Evolutionary conservation across 2,888 invertebrate species (phyloP), one percentile per base, ranked within the genome.

Genomic region (Neoaliturus tenellus): DNA sequence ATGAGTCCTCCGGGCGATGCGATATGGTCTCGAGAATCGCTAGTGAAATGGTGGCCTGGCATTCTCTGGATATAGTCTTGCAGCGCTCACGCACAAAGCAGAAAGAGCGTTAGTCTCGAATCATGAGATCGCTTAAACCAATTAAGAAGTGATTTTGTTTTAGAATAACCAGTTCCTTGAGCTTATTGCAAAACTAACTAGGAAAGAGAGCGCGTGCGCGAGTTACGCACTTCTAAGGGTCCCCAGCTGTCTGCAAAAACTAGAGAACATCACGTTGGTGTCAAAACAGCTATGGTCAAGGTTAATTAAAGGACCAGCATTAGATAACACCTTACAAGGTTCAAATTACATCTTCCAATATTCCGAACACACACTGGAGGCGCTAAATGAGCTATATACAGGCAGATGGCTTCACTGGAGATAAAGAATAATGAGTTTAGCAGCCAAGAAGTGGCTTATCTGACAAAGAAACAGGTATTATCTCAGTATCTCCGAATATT

Each of bases 251-350:
- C 25, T 6, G 25, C 62, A 62, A 28, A 62, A 62, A 23, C 62
- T 62, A 62, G n/a, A n/a, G n/a, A n/a, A n/a, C 14, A 23, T 25
- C 25, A 62, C 5, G 28, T 62, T 28, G 14, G 62, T 14, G 23
- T 62, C 62, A 25, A 25, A 23, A 62, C 20, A 62, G 62, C 31
- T 62, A 28, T 62, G 25, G 62, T 62, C 62, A 62, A 62, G 62
- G 5, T 14, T 28, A 25, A 62, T 62, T 23, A 62, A n/a, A n/a
- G n/a, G 14, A 23, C 28, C 8, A 23, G 20, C 28, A 6, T 2
- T 6, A 62, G 62, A 62, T 62, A 3, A 6, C 28, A 5, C 23
- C 28, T 62, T 28, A 28, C 62, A 20, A 8, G 25, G 4, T 62
- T 28, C 62, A 62, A 28, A 6, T 62, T 25, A 62, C 28, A 62